Evolutionary conservation across 2,888 invertebrate genomes (phyloP), one percentile per base, ranked within the genome.

Genomic region (Drosophila birchii): DNA sequence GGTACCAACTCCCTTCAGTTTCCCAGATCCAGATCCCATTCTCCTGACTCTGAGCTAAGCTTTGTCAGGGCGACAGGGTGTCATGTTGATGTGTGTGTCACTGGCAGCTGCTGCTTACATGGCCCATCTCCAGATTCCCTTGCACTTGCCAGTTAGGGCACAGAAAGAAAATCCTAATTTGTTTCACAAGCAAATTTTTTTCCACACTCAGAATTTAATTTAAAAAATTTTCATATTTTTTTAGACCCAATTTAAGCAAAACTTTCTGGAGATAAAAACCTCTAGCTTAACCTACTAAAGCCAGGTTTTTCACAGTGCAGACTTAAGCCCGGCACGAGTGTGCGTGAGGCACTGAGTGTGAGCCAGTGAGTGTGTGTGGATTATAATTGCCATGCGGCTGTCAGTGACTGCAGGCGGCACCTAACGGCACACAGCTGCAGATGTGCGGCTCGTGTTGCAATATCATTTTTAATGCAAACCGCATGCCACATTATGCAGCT

Each of bases 401-500:
- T 86, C 86, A 88, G 73, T 80, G 88, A 77, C 83, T 88, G 88
- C 74, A 76, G 73, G 84, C 44, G 74, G 70, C 70, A 54, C 58
- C 18, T 26, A 62, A 34, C 60, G 45, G 59, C 72, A 56, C 29
- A 34, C 39, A 56, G 39, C 62, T 59, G 29, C 85, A 69, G 47
- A 81, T 77, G 62, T 81, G 85, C 69, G 61, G 58, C 77, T 89
- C 79, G 75, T 80, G 87, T 80, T 87, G 85, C 88, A 87, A 68
- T 87, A 87, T 90, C 88, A 87, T 89, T 87, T 89, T 88, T 88
- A 89, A 90, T 87, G 89, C 90, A 88, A 90, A 86, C 88, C 90
- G 78, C 90, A 90, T 76, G 89, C 88, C 86, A 78, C 89, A 85
- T 87, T 86, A 88, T 90, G 78, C 86, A 80, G 82, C 87, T 79